Conservation (phyloP, 2,888 invertebrate genomes). For the Habroteleia sp. region DNA sequence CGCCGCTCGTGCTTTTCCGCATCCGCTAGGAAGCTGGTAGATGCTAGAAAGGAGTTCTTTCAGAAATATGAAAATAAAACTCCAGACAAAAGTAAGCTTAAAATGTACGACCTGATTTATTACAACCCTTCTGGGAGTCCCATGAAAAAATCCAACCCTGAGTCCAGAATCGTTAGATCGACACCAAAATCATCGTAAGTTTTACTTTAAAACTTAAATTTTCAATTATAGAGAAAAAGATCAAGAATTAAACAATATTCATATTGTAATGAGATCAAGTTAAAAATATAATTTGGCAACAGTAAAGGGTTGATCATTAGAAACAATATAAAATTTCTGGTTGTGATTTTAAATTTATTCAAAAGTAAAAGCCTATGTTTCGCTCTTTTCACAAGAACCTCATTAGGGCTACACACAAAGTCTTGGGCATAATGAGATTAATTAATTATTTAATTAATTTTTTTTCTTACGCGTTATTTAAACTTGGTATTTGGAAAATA, state of each 20-base stretch:
- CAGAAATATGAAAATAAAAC: slow-evolving; percentile 82
- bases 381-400: too few relatives aligned
- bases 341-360: too few relatives aligned
- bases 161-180: slow-evolving; percentile 16
- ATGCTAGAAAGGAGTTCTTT: slow-evolving; percentile 83
- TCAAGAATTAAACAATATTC: too few relatives aligned
- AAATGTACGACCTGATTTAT: slow-evolving; percentile 95
- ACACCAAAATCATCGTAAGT: slow-evolving; percentile 70
- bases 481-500: not conserved
- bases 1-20: slow-evolving; percentile 79
- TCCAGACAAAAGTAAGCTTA: slow-evolving; percentile 87
- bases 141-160: slow-evolving; percentile 81
- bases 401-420: too few relatives aligned
- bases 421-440: too few relatives aligned
- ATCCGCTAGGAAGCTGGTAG: slow-evolving; percentile 82
- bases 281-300: too few relatives aligned
- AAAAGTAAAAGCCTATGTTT: too few relatives aligned
- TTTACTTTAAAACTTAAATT: not conserved
- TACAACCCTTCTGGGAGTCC: slow-evolving; percentile 92
- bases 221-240: slow-evolving; percentile 1
- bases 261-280: too few relatives aligned
- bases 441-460: too few relatives aligned
- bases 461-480: too few relatives aligned
- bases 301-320: too few relatives aligned
- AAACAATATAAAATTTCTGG: too few relatives aligned